Evolutionary conservation across 2,113 vertebrate genomes (phyloP), one percentile per base, ranked within the genome.

Genomic region (Marmota monax): DNA sequence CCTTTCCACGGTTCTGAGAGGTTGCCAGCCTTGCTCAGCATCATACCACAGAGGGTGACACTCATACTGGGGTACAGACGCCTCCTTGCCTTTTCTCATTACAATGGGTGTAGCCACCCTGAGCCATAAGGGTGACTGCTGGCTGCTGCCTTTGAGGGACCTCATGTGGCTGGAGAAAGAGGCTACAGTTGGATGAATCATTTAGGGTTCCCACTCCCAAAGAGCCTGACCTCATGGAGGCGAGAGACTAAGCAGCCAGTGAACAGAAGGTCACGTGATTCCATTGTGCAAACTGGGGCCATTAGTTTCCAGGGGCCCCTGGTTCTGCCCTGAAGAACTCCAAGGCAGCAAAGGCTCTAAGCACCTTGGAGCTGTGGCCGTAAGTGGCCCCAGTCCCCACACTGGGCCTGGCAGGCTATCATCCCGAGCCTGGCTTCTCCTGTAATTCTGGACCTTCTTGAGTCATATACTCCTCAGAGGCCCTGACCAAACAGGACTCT

Each of bases 251-350:
- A 69, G 32, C 51, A 67, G 48, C 56, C 32, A 39, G 5, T 17
- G 25, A 34, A 18, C 48, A 1, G 29, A 29, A 42, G 18, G 42
- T 27, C 56, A 4, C 0, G 0, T 25, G 87, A 34, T 56, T 9
- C 34, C 63, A 11, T 34, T 39, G 5, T 89, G 74, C 39, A 67
- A 7, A 70, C 13, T 2, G 13, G 29, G 73, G 29, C 25, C 11
- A 0, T 61, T 32, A 16, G 18, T 17, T 22, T 56, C 53, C 18
- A 5, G 7, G 4, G 39, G 39, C 7, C 16, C 48, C 16, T 17
- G 7, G 25, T 45, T 77, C 27, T 42, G 25, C 9, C 0, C 0
- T 48, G 32, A 48, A 63, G 34, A 80, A 4, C 34, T 82, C 14
- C 3, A 37, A 65, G 90, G 56, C 4, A 32, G 27, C 18, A 9